Base-by-base conservation (phyloP, 1,140 invertebrate genomes). In the Frieseomelitta varia region DNA sequence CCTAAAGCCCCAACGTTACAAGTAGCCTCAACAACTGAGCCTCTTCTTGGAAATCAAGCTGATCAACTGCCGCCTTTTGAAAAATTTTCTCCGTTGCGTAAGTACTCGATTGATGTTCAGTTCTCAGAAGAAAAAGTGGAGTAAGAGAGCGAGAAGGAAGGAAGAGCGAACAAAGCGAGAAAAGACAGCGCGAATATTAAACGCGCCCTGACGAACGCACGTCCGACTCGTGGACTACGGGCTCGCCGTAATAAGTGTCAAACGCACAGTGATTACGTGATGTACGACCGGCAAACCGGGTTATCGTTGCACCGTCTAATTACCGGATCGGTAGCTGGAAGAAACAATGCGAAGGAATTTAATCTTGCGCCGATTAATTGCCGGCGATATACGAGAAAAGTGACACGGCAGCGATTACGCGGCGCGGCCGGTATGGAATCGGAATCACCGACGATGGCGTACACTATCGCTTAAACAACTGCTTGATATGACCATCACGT, bases 231-330 rank as follows among this genome's bases (percentile, higher is more conserved):
- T 65, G 85, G 58, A 69, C 81, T 86, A n/a, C 55, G 67, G 63
- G 76, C 71, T 74, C 84, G 73, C 74, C 84, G 87, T 83, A 88
- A 87, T 88, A 84, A 88, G 81, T 79, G 81, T 83, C 81, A 71
- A 82, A 88, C 87, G 76, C 76, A 74, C 71, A 65, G 76, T 87
- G 87, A 87, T 88, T 87, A 87, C 81, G 86, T 72, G 72, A 88
- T 76, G 83, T 87, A 88, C 87, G 73, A 84, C 65, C 85, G 15
- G 67, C 63, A 47, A 10, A 15, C 17, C 61, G 10, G n/a, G 68
- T 14, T 80, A 80, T 80, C 79, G 79, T 53, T 81, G 71, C 30
- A 15, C 80, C 51, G 80, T 81, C 72, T 81, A 81, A 81, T 81
- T 81, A 81, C 80, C 80, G 79, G 61, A 67, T 81, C 79, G 79